phyloP scores from a whole-genome alignment of 2,797 vertebrate genomes.

The Catamblyrhynchus diadema region DNA sequence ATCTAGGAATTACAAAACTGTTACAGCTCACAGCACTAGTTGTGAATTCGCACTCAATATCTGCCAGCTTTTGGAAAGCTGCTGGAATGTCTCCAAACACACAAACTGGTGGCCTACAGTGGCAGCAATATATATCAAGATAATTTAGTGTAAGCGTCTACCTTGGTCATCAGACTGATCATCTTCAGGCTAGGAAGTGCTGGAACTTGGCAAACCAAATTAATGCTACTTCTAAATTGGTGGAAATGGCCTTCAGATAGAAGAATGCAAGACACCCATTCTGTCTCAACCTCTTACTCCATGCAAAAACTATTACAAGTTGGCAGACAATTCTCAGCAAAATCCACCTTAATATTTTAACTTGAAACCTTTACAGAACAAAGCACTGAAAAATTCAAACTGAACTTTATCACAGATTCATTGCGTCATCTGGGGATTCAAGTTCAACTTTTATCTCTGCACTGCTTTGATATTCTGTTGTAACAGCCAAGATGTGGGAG shows the following conservation, averaged over 20 bases:
- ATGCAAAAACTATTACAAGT: neutral
- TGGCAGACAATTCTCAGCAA: neutral
- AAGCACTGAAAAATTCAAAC: neutral
- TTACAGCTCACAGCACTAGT: neutral
- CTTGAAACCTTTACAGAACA: neutral
- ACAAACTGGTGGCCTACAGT: neutral
- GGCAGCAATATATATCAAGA: neutral
- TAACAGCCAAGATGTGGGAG: neutral
- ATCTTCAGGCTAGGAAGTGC: neutral
- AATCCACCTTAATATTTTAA: neutral
- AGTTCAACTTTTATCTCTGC: neutral
- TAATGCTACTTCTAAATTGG: neutral
- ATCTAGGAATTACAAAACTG: neutral
- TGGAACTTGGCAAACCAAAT: neutral
- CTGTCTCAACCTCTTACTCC: neutral
- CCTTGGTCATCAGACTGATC: neutral
- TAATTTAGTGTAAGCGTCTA: neutral
- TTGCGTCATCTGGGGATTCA: neutral
- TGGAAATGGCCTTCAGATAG: neutral
- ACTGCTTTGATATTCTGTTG: neutral
- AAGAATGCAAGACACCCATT: neutral
- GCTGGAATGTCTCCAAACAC: neutral
- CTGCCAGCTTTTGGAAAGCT: neutral
- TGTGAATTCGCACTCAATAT: neutral
- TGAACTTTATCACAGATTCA: neutral